A percentile compares a stretch with the other conserved stretches of the same genome.
Conservation (phyloP, 2,888 invertebrate species). For the Spisula subtruncata region DNA sequence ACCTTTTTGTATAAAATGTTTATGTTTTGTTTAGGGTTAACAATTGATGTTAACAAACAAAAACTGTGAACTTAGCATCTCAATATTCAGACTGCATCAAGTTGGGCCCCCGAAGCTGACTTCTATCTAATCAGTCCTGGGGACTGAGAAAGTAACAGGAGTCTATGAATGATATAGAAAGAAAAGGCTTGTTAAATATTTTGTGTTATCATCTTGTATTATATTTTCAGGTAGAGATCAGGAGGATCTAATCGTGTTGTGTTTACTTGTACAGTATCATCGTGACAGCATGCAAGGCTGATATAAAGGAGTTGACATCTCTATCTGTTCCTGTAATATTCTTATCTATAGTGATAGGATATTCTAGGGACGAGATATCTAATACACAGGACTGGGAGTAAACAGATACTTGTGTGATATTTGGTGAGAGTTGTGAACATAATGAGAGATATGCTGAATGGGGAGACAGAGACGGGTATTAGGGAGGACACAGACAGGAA, state of each 20-base stretch:
- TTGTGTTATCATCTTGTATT: no score
- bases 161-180: no score
- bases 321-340: neutral
- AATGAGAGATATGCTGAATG: conserved; percentile 49
- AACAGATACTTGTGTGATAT: neutral
- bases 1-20: no score
- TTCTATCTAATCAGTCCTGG: no score
- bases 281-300: neutral
- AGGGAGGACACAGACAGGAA: conserved; percentile 29
- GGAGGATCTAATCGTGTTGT: neutral
- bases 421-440: neutral
- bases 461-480: neutral
- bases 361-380: neutral
- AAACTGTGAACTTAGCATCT: no score
- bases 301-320: neutral
- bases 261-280: neutral
- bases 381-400: neutral
- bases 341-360: neutral
- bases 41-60: no score
- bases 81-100: no score
- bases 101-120: no score
- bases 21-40: no score
- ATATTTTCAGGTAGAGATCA: no score
- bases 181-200: no score
- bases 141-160: no score